A percentile compares a stretch with the other conserved stretches of the same genome.
Evolutionary conservation across 2,797 vertebrate genomes (phyloP).

Genomic region (Falco biarmicus): DNA sequence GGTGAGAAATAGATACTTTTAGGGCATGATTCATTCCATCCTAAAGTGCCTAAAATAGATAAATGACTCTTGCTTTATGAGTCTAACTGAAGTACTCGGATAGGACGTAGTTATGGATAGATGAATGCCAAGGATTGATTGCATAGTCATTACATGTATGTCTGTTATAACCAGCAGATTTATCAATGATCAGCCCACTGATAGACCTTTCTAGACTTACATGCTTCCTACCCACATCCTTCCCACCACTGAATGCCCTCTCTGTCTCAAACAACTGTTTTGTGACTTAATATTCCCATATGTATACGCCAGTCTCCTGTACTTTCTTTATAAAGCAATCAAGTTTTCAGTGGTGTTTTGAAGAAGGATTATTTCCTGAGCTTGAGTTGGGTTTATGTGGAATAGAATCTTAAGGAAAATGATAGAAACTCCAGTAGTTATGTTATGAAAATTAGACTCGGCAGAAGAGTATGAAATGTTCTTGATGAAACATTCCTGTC

Average conservation of each 20-base stretch:
- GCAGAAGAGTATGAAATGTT: slow-evolving; percentile 32
- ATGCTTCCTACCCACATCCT: background rate
- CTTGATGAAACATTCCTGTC: slow-evolving; percentile 27
- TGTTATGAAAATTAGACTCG: slow-evolving; percentile 2
- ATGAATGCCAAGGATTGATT: background rate
- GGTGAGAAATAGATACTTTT: background rate
- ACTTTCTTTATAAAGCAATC: background rate
- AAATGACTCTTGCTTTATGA: background rate
- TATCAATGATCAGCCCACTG: background rate
- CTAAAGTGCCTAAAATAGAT: background rate
- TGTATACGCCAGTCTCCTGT: background rate
- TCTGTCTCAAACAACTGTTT: background rate
- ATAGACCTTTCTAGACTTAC: background rate
- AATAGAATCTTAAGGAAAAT: background rate
- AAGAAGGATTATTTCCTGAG: background rate
- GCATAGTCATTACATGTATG: rapidly evolving
- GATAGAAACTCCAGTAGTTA: background rate
- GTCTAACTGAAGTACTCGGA: background rate
- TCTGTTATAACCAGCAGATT: background rate
- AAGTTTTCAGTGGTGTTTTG: background rate
- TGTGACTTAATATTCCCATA: background rate
- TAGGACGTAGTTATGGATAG: background rate
- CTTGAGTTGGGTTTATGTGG: background rate
- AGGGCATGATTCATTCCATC: slow-evolving; percentile 3
- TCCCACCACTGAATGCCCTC: background rate